Evolutionary conservation across 2,888 invertebrate species (phyloP), one percentile per base, ranked within the genome.

Genomic region (Thymelicus lineola): DNA sequence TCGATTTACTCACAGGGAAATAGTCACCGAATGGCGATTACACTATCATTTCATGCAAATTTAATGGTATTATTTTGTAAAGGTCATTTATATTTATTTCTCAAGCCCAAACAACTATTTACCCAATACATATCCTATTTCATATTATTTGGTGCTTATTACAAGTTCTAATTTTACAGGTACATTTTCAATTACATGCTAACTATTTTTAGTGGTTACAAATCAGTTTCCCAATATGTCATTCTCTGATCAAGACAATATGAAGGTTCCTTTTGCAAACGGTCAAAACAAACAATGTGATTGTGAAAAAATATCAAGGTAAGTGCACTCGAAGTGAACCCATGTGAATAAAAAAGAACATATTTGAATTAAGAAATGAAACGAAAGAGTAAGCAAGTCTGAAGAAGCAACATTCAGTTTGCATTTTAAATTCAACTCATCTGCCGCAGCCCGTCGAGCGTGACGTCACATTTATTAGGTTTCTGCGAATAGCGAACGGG

Each of bases 341-440:
- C 1, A 42, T 9, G 42, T 42, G 42, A 12, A 42, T 42, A 28
- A 28, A 28, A 28, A 28, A 28, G 3, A 28, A 28, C 3, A 28
- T 3, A 28, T 42, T 42, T 42, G 0, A 5, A 17, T 2, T 53
- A 53, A 17, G 10, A 53, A 53, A 12, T 17, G 10, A 53, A 50
- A 1, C 9, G 20, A 53, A n/a, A 48, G 15, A 20, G 20, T 20
- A 12, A 53, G 20, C n/a, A 53, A 20, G 20, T 12, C 53, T 42
- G 20, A 20, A 53, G 53, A 53, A 10, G 17, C 53, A 53, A 53
- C 57, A 66, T 55, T 36, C 50, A n/a, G 15, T 42, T 38, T 20
- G 46, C 66, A 74, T 75, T 79, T 76, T 72, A 73, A 76, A 77
- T 76, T 77, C 76, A 71, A 70, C 74, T 73, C 76, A 76, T 76